Base-by-base conservation (phyloP, 1,140 invertebrate genomes). In the Nylanderia fulva region DNA sequence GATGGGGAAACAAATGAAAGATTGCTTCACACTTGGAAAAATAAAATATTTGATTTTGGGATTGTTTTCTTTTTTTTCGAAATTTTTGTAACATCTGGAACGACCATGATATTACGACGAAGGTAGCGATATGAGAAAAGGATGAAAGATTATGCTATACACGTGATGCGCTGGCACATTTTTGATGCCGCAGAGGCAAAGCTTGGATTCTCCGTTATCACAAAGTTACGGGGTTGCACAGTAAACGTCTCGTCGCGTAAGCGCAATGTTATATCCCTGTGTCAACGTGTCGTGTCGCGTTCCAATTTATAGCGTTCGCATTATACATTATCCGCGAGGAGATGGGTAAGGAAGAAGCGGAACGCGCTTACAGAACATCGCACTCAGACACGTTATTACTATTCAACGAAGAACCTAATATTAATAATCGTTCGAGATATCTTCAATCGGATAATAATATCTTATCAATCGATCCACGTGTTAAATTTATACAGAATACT, bases 231-330 rank as follows among this genome's bases (percentile, higher is more conserved):
- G 15, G 82, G 42, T 84, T 56, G 82, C 82, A 76, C 29, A 52
- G 60, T 76, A 63, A 75, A 75, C 42, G 72, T 64, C 45, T 74
- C 42, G 33, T 77, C 36, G 45, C 15, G 36, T 72, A 71, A 82
- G 77, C 56, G 72, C 69, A 84, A 84, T 75, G 69, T 77, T 84
- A 84, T 84, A 74, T 75, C 82, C 69, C 29, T 84, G 82, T 84
- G 69, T 74, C 69, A 64, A 64, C 72, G 72, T 77, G 72, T 84
- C 82, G 75, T 39, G 42, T 63, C 72, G 71, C 82, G 71, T 84
- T 74, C 56, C 82, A 76, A 74, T 76, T 74, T 84, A 75, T 84
- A 75, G 60, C 64, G 72, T 63, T 36, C 82, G 56, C 45, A 63
- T 74, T 75, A 76, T 63, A 61, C 58, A 77, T 63, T 79, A 75